Conservation (phyloP, 1,140 invertebrate species). For the Stratiolaelaps scimitus region DNA sequence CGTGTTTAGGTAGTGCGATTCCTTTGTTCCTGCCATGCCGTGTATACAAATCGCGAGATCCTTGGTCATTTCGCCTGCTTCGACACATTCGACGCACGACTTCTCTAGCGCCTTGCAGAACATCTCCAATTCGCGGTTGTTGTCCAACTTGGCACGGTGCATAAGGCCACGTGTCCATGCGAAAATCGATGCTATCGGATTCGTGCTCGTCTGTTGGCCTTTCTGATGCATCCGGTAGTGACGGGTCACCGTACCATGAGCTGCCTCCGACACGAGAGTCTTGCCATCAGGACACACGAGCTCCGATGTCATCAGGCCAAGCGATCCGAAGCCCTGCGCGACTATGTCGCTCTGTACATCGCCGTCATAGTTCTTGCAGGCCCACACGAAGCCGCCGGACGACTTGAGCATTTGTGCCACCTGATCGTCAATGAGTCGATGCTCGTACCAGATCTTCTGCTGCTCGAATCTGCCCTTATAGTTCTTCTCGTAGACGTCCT, state of each 20-base stretch:
- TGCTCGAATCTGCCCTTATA: slow-evolving; percentile 65
- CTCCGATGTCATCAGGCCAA: slow-evolving; percentile 84
- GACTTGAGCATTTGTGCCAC: slow-evolving; percentile 76
- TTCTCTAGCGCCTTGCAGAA: slow-evolving; percentile 50
- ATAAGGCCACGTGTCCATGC: slow-evolving; percentile 74
- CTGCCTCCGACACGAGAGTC: slow-evolving; percentile 78
- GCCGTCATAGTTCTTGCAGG: slow-evolving; percentile 83
- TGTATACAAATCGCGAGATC: slow-evolving; percentile 78
- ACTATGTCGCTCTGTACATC: slow-evolving; percentile 80
- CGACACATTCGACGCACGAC: slow-evolving; percentile 71
- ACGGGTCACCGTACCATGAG: slow-evolving; percentile 78
- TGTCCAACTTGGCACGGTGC: slow-evolving; percentile 68
- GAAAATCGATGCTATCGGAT: slow-evolving; percentile 81
- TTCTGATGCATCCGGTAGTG: slow-evolving; percentile 68
- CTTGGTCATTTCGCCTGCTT: slow-evolving; percentile 78
- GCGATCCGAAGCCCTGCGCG: slow-evolving; percentile 61
- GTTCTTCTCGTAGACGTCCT: slow-evolving; percentile 69
- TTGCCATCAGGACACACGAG: slow-evolving; percentile 79
- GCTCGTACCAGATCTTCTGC: slow-evolving; percentile 73
- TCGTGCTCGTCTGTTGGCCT: slow-evolving; percentile 70
- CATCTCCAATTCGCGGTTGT: slow-evolving; percentile 55
- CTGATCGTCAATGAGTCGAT: slow-evolving; percentile 84
- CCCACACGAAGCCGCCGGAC: slow-evolving; percentile 76
- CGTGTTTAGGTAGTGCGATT: slow-evolving; percentile 66
- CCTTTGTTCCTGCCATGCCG: slow-evolving; percentile 54